Conservation (phyloP, 2,113 vertebrate genomes). For the Lathamus discolor region DNA sequence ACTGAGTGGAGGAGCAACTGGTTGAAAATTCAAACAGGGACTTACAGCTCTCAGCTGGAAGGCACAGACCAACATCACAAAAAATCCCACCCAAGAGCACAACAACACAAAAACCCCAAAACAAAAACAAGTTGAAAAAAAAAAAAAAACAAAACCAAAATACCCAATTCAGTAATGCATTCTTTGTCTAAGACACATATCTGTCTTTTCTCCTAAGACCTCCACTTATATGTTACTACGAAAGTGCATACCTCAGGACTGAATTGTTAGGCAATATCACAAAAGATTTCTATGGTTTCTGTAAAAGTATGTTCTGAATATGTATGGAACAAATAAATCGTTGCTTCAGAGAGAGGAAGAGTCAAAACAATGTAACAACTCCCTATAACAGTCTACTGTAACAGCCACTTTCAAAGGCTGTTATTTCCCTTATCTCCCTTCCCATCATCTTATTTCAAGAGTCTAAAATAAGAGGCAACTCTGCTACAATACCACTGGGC, state of each 20-base stretch:
- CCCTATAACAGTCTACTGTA: background rate
- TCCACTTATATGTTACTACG: background rate
- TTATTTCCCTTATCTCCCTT: background rate
- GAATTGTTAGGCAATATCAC: background rate
- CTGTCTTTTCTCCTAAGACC: background rate
- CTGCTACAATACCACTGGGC: background rate
- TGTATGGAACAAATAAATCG: background rate
- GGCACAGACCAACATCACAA: fast-evolving
- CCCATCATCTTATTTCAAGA: background rate
- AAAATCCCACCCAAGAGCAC: background rate
- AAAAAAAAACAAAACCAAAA: fast-evolving
- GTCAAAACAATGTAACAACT: background rate
- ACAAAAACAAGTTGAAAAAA: background rate
- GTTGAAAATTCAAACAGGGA: background rate
- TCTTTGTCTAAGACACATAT: background rate
- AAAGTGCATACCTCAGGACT: background rate
- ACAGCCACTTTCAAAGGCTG: background rate
- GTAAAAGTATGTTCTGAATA: background rate
- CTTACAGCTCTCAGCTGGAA: background rate
- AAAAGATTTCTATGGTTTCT: background rate
- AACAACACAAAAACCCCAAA: background rate
- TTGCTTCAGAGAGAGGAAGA: background rate
- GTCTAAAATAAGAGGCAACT: background rate
- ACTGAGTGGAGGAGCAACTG: background rate
- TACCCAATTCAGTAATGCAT: background rate